These are phyloP conservation scores for Poeciliopsis prolifica DNA, from an alignment of 2,113 vertebrate genomes.

Conservation along the genomic window DNA sequence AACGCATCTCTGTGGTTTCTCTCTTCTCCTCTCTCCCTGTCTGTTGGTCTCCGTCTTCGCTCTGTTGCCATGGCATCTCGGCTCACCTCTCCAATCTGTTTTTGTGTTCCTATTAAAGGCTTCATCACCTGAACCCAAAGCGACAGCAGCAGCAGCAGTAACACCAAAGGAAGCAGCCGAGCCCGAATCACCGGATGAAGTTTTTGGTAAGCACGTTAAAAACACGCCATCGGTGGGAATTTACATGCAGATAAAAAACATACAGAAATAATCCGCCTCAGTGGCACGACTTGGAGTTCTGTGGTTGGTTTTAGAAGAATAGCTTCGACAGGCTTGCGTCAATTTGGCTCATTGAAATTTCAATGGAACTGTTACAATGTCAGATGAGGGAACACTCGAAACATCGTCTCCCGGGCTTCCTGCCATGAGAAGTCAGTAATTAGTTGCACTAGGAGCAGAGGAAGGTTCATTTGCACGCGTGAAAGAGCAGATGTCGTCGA, in stretches of 20 bases:
- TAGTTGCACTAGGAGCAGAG: too few species aligned
- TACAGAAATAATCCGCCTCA: not conserved
- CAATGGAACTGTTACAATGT: not conserved
- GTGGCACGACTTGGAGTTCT: too few species aligned
- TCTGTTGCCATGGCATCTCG: slow-evolving; percentile 74
- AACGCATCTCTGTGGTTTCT: not conserved
- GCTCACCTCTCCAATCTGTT: slow-evolving; percentile 58
- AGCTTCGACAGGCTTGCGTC: not conserved
- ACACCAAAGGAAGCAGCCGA: not conserved
- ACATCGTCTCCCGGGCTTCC: too few species aligned
- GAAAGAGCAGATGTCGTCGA: too few species aligned
- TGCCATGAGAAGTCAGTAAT: too few species aligned
- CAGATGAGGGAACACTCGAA: too few species aligned
- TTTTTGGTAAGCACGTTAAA: slow-evolving; percentile 85
- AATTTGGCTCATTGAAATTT: not conserved
- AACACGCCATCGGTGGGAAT: not conserved
- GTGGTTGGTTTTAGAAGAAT: too few species aligned
- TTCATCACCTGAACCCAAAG: slow-evolving; percentile 56
- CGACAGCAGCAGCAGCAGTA: not conserved
- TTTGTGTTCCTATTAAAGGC: slow-evolving; percentile 69
- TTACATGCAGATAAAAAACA: not conserved
- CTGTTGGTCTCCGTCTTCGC: slow-evolving; percentile 43
- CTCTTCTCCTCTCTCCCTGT: not conserved
- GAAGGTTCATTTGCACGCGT: too few species aligned
- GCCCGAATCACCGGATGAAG: slow-evolving; percentile 83